phyloP scores from a whole-genome alignment of 1,140 invertebrate genomes.

The Halesus radiatus region DNA sequence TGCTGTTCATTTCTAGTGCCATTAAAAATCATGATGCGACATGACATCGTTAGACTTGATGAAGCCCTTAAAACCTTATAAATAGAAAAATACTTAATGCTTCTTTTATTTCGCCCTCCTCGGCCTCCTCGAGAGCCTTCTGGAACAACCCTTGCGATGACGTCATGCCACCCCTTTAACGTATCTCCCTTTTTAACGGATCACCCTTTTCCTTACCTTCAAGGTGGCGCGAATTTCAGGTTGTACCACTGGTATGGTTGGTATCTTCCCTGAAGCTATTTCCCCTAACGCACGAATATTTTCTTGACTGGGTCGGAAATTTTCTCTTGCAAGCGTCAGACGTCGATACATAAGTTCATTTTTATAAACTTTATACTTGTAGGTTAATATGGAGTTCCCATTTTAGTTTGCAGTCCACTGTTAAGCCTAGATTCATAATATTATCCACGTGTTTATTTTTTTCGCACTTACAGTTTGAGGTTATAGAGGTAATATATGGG shows the following conservation, averaged over 20 bases:
- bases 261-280: constrained; percentile 3
- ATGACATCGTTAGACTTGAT: background rate
- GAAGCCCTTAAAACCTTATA: constrained; percentile 1
- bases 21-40: no score
- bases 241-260: background rate
- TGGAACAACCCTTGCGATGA: constrained; percentile 16
- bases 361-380: no score
- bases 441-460: no score
- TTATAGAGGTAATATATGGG: no score
- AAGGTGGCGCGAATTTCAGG: background rate
- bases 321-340: background rate
- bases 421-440: no score
- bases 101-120: background rate
- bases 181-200: background rate
- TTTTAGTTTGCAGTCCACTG: no score
- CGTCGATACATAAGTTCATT: no score
- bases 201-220: background rate
- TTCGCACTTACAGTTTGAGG: no score
- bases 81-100: constrained; percentile 14
- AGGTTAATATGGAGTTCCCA: no score
- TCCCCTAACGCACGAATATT: background rate
- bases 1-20: no score
- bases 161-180: background rate
- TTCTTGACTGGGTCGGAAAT: background rate
- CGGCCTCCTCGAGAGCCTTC: background rate